Percentiles rank a stretch among this genome's conserved stretches.
Evolutionary conservation across 1,140 invertebrate genomes (phyloP).

Genomic region (Caenorhabditis remanei): DNA sequence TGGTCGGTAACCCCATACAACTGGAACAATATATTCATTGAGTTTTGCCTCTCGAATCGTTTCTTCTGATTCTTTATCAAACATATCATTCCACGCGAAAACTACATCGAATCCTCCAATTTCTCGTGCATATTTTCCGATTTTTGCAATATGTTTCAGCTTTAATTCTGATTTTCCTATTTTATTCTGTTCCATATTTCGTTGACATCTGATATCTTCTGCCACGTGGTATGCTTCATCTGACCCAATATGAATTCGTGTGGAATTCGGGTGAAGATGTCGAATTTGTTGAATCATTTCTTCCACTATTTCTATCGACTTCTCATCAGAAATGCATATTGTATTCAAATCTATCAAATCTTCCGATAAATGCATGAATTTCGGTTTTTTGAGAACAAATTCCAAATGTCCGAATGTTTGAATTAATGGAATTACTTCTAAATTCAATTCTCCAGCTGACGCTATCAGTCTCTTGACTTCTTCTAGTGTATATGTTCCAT

Average conservation of each 20-base stretch:
- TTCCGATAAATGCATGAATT: conserved; percentile 73
- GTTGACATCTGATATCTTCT: conserved; percentile 58
- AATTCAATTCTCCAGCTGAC: conserved; percentile 80
- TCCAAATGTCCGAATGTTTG: conserved; percentile 96
- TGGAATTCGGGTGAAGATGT: conserved; percentile 57
- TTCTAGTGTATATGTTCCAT: conserved; percentile 81
- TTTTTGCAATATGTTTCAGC: conserved; percentile 70
- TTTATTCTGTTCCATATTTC: conserved; percentile 16
- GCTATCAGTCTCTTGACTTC: conserved; percentile 82
- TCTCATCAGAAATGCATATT: conserved; percentile 80
- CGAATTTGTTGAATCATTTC: conserved; percentile 79
- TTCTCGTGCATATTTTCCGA: conserved; percentile 47
- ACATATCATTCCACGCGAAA: conserved; percentile 78
- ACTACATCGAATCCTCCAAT: conserved; percentile 59
- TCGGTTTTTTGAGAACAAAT: conserved; percentile 72
- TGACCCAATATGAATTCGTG: conserved; percentile 79
- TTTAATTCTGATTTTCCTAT: conserved; percentile 55
- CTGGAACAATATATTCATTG: conserved; percentile 72
- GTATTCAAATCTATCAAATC: conserved; percentile 27
- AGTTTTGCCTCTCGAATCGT: conserved; percentile 58
- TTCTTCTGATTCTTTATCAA: conserved; percentile 59
- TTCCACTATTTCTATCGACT: conserved; percentile 79
- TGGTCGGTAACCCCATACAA: conserved; percentile 75
- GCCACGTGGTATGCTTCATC: conserved; percentile 78
- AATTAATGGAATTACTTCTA: conserved; percentile 88